Evolutionary conservation across 2,113 vertebrate genomes (phyloP).

Genomic region (Ctenomys sociabilis): DNA sequence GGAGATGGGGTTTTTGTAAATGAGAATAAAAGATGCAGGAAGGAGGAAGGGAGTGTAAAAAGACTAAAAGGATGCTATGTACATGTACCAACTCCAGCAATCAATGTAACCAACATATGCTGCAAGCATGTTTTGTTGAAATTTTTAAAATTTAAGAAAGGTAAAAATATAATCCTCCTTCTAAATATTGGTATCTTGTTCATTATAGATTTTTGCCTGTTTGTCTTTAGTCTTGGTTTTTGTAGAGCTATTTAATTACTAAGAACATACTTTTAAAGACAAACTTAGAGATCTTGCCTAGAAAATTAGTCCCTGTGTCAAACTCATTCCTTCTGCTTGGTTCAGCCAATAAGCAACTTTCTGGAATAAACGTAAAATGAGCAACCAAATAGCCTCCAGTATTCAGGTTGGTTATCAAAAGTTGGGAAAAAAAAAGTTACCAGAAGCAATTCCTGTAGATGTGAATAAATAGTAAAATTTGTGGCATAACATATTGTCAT

Average conservation of each 20-base stretch:
- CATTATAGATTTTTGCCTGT: background rate
- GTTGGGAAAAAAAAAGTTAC: conserved; percentile 40
- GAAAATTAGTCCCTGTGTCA: conserved; percentile 64
- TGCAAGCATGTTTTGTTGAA: background rate
- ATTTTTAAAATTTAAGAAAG: background rate
- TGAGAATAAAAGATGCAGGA: background rate
- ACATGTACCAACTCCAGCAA: background rate
- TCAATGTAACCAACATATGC: background rate
- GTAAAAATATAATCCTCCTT: background rate
- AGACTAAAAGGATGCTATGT: background rate
- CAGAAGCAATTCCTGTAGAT: conserved; percentile 59
- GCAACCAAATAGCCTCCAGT: conserved; percentile 71
- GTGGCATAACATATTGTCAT: too few relatives aligned
- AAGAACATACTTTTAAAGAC: conserved; percentile 70
- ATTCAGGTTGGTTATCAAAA: conserved; percentile 61
- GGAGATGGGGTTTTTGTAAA: background rate
- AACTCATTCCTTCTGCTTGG: conserved; percentile 74
- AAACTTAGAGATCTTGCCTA: conserved; percentile 70
- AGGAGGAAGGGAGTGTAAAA: background rate
- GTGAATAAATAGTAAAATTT: background rate
- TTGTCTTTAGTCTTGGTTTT: conserved; percentile 70
- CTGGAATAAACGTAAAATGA: conserved; percentile 74
- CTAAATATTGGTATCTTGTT: background rate
- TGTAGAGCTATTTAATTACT: conserved; percentile 54
- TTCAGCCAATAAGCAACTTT: conserved; percentile 76